These are phyloP conservation scores for Amblyopsis rosae DNA, from an alignment of 2,113 vertebrate species.

Conservation along the genomic window DNA sequence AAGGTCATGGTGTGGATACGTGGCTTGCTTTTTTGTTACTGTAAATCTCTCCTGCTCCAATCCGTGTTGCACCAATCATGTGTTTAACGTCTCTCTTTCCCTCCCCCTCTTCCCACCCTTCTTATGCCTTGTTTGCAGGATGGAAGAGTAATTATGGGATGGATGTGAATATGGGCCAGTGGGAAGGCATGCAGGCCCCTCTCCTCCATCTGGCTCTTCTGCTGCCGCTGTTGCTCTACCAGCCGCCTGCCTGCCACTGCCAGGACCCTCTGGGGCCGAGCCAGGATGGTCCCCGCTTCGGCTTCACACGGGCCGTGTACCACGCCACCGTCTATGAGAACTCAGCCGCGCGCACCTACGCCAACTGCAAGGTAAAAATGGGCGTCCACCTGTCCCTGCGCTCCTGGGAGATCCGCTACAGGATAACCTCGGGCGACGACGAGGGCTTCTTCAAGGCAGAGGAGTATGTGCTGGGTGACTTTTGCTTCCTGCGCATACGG, in stretches of 20 bases:
- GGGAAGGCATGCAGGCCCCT: slow-evolving; percentile 82
- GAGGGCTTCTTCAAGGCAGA: slow-evolving; percentile 98
- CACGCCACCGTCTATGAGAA: slow-evolving; percentile 94
- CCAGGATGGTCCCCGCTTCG: slow-evolving; percentile 74
- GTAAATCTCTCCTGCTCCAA: slow-evolving; percentile 6
- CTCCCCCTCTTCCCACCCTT: slow-evolving; percentile 9
- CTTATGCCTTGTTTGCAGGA: slow-evolving; percentile 70
- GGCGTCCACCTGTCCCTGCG: slow-evolving; percentile 85
- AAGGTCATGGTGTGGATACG: slow-evolving; percentile 28
- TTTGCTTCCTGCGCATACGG: slow-evolving; percentile 95
- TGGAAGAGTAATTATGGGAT: slow-evolving; percentile 88
- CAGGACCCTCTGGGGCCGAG: slow-evolving; percentile 70
- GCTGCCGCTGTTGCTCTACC: slow-evolving; percentile 80
- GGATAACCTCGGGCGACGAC: slow-evolving; percentile 95
- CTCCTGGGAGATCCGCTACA: slow-evolving; percentile 95
- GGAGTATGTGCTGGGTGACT: slow-evolving; percentile 92
- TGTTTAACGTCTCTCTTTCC: slow-evolving; percentile 30
- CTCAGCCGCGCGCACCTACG: slow-evolving; percentile 94
- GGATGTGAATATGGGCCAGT: slow-evolving; percentile 88
- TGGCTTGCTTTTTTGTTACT: slow-evolving; percentile 17
- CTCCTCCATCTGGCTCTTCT: slow-evolving; percentile 78
- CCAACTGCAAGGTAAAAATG: slow-evolving; percentile 92
- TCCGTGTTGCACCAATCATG: neutral
- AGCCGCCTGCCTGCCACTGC: slow-evolving; percentile 74
- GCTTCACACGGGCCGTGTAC: slow-evolving; percentile 90